These are phyloP conservation scores for Corvus cornix DNA, from an alignment of 2,113 vertebrate species.

Conservation along the genomic window DNA sequence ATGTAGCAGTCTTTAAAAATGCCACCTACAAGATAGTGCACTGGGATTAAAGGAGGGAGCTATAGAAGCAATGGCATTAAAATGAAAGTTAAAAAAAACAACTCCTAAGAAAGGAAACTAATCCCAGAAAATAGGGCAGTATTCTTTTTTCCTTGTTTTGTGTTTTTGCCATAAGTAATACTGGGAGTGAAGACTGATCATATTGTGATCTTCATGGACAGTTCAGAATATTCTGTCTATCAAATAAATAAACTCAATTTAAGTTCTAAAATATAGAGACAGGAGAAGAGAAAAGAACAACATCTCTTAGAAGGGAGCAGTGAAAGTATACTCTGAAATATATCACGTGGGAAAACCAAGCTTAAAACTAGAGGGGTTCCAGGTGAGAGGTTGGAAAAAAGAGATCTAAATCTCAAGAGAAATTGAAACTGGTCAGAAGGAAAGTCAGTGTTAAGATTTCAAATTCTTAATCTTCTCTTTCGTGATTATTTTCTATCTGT, in stretches of 20 bases:
- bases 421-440: not conserved
- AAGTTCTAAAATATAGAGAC: not conserved
- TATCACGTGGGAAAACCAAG: not conserved
- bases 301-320: not conserved
- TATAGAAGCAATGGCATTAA: not conserved
- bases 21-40: not conserved
- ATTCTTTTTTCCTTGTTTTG: not conserved
- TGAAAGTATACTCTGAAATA: not conserved
- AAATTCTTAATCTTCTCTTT: not conserved
- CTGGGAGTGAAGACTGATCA: not conserved
- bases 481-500: not conserved
- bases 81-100: not conserved
- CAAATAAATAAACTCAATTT: not conserved
- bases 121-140: not conserved
- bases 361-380: accelerated
- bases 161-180: not conserved
- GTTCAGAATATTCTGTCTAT: not conserved
- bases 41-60: not conserved
- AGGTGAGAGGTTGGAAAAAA: not conserved
- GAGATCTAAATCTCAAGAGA: not conserved
- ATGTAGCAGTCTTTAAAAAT: not conserved
- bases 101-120: not conserved
- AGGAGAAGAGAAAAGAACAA: not conserved
- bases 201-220: not conserved
- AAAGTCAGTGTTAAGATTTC: not conserved